phyloP scores from a whole-genome alignment of 2,113 vertebrate species.

The Ciconia maguari region DNA sequence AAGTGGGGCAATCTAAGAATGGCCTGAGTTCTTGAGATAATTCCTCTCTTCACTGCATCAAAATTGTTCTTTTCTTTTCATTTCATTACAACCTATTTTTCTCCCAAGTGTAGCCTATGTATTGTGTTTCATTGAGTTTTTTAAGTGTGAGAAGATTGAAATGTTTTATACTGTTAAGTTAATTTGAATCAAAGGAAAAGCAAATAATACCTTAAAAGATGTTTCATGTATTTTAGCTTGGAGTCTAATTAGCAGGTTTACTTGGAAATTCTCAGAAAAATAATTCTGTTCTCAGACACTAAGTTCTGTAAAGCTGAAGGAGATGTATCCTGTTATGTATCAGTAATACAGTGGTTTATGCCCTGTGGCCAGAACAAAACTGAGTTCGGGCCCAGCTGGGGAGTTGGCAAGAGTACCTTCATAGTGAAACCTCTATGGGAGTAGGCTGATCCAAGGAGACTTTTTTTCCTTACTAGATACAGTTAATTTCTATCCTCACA shows the following conservation, averaged over 20 bases:
- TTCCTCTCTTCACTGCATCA: background rate
- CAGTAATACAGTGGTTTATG: background rate
- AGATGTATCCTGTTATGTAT: background rate
- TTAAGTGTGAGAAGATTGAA: background rate
- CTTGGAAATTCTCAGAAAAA: background rate
- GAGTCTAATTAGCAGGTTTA: background rate
- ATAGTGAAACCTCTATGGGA: background rate
- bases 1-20: background rate
- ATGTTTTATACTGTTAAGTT: background rate
- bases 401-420: background rate
- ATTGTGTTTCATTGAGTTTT: background rate
- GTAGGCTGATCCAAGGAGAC: background rate
- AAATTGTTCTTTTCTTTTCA: background rate
- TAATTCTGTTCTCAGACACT: background rate
- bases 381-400: background rate
- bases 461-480: background rate
- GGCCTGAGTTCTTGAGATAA: background rate
- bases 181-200: background rate
- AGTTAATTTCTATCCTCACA: background rate
- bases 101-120: background rate
- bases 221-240: background rate
- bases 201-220: background rate
- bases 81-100: background rate
- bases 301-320: background rate
- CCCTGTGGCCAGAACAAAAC: background rate